Evolutionary conservation across 2,888 invertebrate species (phyloP).

Genomic region (Macrosiphum euphorbiae): DNA sequence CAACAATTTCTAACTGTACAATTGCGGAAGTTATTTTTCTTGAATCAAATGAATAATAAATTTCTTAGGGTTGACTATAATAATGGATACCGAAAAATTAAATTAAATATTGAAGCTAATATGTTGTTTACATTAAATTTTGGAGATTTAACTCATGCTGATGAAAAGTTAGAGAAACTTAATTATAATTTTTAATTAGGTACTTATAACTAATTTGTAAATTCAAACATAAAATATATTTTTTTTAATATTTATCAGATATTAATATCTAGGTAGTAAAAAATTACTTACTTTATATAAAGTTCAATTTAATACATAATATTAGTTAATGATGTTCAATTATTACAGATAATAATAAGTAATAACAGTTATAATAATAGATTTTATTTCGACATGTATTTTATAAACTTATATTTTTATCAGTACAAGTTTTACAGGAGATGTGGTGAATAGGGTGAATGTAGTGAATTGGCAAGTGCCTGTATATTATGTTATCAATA

Average conservation of each 20-base stretch:
- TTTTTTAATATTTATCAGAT: neutral
- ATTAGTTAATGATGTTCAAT: neutral
- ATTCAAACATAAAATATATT: neutral
- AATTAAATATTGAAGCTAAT: neutral
- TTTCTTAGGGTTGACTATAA: neutral
- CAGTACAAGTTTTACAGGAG: neutral
- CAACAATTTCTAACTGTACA: neutral
- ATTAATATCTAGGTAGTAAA: neutral
- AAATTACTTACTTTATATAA: neutral
- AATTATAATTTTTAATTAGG: neutral
- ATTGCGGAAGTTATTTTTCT: neutral
- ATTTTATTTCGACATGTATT: neutral
- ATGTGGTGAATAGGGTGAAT: neutral
- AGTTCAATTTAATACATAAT: no score
- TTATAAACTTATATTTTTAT: neutral
- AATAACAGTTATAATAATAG: neutral
- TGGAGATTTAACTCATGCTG: neutral
- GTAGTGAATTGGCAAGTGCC: neutral
- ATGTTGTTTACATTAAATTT: neutral
- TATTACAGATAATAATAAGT: neutral
- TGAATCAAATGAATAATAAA: neutral
- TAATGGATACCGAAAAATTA: neutral
- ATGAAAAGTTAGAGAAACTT: neutral
- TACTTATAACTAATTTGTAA: neutral
- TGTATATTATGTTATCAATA: neutral